Base-by-base conservation (phyloP, 2,888 invertebrate species). In the Phragmatobia fuliginosa region DNA sequence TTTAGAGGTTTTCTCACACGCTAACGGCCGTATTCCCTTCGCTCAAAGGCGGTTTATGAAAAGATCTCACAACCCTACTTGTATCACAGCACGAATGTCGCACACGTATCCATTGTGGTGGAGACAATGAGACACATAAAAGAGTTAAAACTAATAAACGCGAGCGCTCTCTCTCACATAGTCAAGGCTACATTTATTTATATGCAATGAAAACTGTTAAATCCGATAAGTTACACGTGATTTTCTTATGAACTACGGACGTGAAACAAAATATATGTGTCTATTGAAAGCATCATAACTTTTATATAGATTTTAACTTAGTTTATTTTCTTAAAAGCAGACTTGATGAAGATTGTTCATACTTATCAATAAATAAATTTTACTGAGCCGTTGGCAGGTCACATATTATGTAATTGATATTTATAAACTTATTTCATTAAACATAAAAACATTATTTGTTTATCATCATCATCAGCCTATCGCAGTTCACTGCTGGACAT, bases 1-100 rank as follows among this genome's bases (percentile, higher is more conserved):
- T 92, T 91, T 89, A 90, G 85, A 83, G 83, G 74, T 81, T 78
- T 83, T 81, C 85, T 83, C 86, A 85, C 85, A 85, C 79, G 80
- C 81, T 78, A 84, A 84, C 87, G 79, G 85, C 82, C 82, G 79
- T 83, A 82, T 84, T 83, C 83, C 81, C 87, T 87, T 86, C 84
- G 83, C 80, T 85, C 83, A 83, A 83, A 85, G 84, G 84, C 81
- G 84, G 84, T 85, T 87, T 86, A 86, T 87, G 84, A 86, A 86
- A 85, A 84, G 83, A 83, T 83, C 81, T 72, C 76, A 77, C 80
- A 80, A 79, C 79, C 78, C 74, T 73, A 76, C 74, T 81, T 78
- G 80, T 79, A 77, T 77, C 76, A 75, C 79, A 62, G 76, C 78
- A 83, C 77, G 77, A 82, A 79, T 81, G 80, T 83, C 77, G 64